Conservation (phyloP, 1,140 invertebrate species). For the Tetranychus urticae region DNA sequence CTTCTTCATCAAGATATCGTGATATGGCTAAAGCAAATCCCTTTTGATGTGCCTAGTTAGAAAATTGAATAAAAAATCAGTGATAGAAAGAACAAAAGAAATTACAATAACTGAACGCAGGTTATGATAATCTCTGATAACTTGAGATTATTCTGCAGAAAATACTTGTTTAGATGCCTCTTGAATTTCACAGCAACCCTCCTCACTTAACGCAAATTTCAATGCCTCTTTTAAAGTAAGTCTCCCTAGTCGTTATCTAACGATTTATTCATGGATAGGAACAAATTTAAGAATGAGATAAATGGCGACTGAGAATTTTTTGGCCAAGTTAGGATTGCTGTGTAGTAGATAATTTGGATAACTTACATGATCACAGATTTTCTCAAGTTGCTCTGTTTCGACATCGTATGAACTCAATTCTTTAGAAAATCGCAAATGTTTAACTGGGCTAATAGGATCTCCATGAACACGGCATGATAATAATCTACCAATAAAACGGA, state of each 20-base stretch:
- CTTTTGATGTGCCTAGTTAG: constrained; percentile 28
- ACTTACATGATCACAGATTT: constrained; percentile 1
- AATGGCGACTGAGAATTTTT: background rate
- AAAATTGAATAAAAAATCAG: constrained; percentile 1
- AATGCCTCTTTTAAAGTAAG: background rate
- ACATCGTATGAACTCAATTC: constrained; percentile 22
- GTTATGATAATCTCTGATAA: too few species aligned
- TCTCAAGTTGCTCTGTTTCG: background rate
- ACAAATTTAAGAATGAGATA: background rate
- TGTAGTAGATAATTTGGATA: background rate
- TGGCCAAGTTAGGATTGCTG: too few species aligned
- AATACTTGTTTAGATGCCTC: too few species aligned
- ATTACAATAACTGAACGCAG: too few species aligned
- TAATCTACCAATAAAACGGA: background rate
- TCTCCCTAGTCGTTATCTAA: background rate
- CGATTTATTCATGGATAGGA: too few species aligned
- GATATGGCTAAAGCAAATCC: constrained; percentile 27
- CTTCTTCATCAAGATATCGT: constrained; percentile 35
- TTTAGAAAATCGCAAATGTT: constrained; percentile 43
- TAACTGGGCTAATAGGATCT: constrained; percentile 41
- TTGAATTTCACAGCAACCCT: too few species aligned
- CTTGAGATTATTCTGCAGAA: too few species aligned
- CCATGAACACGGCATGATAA: constrained; percentile 29
- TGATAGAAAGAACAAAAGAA: too few species aligned
- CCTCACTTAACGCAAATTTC: too few species aligned